These are phyloP conservation scores for Tricholauxania praeusta DNA, from an alignment of 2,888 invertebrate genomes.

Conservation along the genomic window DNA sequence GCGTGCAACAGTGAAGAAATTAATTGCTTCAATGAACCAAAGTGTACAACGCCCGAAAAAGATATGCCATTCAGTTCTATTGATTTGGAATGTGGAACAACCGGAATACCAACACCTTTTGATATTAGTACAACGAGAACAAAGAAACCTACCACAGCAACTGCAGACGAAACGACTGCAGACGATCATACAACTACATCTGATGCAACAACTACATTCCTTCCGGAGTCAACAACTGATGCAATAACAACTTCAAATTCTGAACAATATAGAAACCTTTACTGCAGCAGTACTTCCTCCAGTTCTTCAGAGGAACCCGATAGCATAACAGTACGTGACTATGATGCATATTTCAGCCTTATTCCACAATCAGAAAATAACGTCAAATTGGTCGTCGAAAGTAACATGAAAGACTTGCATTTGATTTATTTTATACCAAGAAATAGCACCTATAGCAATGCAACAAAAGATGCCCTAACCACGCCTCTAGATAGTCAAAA, in stretches of 20 bases:
- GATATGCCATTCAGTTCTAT: slow-evolving; percentile 22
- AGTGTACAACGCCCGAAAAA: slow-evolving; percentile 44
- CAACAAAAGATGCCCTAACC: background rate
- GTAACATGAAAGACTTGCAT: slow-evolving; percentile 4
- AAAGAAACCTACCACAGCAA: too few relatives aligned
- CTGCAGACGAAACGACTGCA: background rate
- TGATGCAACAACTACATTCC: too few relatives aligned
- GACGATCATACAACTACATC: too few relatives aligned
- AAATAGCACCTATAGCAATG: background rate
- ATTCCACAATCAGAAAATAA: background rate
- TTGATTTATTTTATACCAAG: slow-evolving; percentile 29
- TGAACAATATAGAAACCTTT: background rate
- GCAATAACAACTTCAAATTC: background rate
- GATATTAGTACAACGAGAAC: too few relatives aligned
- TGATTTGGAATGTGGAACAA: slow-evolving; percentile 27
- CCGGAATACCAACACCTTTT: too few relatives aligned
- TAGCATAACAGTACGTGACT: slow-evolving; percentile 1
- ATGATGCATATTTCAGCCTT: slow-evolving; percentile 33
- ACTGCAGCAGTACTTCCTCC: too few relatives aligned
- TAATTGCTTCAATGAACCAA: slow-evolving; percentile 12
- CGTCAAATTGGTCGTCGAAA: slow-evolving; percentile 10
- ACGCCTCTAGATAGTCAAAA: background rate
- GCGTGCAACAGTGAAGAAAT: slow-evolving; percentile 23
- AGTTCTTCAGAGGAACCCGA: background rate
- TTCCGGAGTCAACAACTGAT: slow-evolving; percentile 5